Evolutionary conservation across 2,797 vertebrate species (phyloP).

Genomic region (Thunnus albacares): DNA sequence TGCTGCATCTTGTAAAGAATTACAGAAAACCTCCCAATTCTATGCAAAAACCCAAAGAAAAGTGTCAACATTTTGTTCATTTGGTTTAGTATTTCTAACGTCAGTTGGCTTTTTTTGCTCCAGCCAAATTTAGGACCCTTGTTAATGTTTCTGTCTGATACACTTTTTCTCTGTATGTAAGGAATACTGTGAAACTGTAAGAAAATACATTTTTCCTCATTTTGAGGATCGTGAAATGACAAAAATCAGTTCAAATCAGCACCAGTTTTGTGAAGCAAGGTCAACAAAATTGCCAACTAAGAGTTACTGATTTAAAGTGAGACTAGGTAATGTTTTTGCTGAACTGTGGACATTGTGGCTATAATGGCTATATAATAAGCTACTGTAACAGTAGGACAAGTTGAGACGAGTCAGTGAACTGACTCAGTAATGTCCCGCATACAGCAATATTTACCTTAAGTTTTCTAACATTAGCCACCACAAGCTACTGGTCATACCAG

Average conservation of each 20-base stretch:
- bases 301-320: slow-evolving; percentile 47
- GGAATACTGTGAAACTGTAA: slow-evolving; percentile 1
- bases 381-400: not conserved
- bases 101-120: not conserved
- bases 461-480: not conserved
- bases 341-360: not conserved
- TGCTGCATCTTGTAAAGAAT: slow-evolving; percentile 12
- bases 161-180: not conserved
- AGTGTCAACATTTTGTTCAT: not conserved
- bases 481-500: not conserved
- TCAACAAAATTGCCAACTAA: not conserved
- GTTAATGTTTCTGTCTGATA: not conserved
- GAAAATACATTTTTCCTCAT: too few species aligned
- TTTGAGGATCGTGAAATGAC: too few species aligned
- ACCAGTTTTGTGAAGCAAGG: slow-evolving; percentile 16
- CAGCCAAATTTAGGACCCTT: not conserved
- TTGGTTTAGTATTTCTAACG: not conserved
- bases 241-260: slow-evolving; percentile 6
- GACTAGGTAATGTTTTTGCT: slow-evolving; percentile 38
- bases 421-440: fast-evolving
- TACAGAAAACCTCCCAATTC: slow-evolving; percentile 23
- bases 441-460: not conserved
- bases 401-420: not conserved
- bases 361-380: not conserved
- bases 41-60: slow-evolving; percentile 60